Evolutionary conservation across 2,113 vertebrate genomes (phyloP).

Genomic region (Macroglossus sobrinus): DNA sequence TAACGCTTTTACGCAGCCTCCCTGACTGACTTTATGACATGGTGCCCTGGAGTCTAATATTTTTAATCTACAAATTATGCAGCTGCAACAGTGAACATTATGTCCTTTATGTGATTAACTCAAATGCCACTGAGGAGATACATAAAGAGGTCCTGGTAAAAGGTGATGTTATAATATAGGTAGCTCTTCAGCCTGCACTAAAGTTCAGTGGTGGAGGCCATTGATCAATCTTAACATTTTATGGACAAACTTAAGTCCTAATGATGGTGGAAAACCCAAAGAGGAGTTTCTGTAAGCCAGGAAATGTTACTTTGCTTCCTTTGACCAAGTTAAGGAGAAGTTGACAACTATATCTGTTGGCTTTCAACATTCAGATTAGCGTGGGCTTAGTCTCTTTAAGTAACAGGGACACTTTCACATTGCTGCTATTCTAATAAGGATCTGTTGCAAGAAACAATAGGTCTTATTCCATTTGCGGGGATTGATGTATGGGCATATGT

Average conservation of each 20-base stretch:
- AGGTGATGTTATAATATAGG: slow-evolving; percentile 86
- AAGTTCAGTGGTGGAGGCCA: slow-evolving; percentile 89
- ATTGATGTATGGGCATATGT: slow-evolving; percentile 91
- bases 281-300: slow-evolving; percentile 71
- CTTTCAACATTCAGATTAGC: slow-evolving; percentile 90
- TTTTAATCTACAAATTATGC: slow-evolving; percentile 84
- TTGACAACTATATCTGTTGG: slow-evolving; percentile 86
- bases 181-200: slow-evolving; percentile 86
- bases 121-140: neutral
- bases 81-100: neutral
- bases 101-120: neutral
- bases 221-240: slow-evolving; percentile 88
- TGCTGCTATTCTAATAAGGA: slow-evolving; percentile 91
- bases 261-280: slow-evolving; percentile 86
- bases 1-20: slow-evolving; percentile 68
- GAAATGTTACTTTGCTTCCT: neutral
- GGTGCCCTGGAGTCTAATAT: slow-evolving; percentile 88
- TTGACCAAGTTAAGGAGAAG: slow-evolving; percentile 86
- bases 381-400: slow-evolving; percentile 89
- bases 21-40: slow-evolving; percentile 89
- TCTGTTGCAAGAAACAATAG: slow-evolving; percentile 86
- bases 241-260: slow-evolving; percentile 89
- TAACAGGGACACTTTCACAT: slow-evolving; percentile 83
- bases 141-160: neutral
- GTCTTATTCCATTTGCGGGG: slow-evolving; percentile 88